phyloP scores from a whole-genome alignment of 2,797 vertebrate species.

The Centroberyx gerrardi region DNA sequence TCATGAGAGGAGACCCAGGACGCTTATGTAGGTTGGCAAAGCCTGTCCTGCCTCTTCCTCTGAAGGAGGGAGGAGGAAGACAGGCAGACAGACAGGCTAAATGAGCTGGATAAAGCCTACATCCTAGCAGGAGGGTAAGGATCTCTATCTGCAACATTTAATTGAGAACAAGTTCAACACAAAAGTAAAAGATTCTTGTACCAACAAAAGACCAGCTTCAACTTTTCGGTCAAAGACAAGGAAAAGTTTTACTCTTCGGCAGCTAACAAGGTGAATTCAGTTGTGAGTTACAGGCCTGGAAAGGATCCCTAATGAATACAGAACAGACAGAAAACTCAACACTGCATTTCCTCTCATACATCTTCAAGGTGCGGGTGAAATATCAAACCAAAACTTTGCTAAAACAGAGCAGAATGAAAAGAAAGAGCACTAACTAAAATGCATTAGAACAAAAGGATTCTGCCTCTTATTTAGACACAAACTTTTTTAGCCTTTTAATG shows the following conservation, averaged over 20 bases:
- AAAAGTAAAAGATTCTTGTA: neutral
- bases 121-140: conserved; percentile 3
- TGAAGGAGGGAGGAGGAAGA: conserved; percentile 3
- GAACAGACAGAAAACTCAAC: conserved; percentile 39
- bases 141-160: conserved; percentile 9
- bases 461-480: neutral
- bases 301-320: conserved; percentile 33
- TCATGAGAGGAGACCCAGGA: neutral
- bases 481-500: conserved; percentile 2
- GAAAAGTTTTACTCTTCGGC: conserved; percentile 43
- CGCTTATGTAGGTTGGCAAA: neutral
- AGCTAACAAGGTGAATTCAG: conserved; percentile 35
- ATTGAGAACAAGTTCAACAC: conserved; percentile 14
- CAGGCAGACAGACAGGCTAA: conserved; percentile 10
- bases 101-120: conserved; percentile 24
- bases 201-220: conserved; percentile 12
- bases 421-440: conserved; percentile 3
- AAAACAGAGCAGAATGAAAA: conserved; percentile 11
- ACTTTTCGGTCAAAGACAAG: conserved; percentile 34
- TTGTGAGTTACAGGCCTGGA: neutral
- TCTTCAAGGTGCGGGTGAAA: conserved; percentile 31
- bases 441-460: neutral
- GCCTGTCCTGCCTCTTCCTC: neutral
- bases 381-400: conserved; percentile 6
- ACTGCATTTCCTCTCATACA: conserved; percentile 13